phyloP scores from a whole-genome alignment of 2,888 invertebrate genomes.

The Cephus pulcher region DNA sequence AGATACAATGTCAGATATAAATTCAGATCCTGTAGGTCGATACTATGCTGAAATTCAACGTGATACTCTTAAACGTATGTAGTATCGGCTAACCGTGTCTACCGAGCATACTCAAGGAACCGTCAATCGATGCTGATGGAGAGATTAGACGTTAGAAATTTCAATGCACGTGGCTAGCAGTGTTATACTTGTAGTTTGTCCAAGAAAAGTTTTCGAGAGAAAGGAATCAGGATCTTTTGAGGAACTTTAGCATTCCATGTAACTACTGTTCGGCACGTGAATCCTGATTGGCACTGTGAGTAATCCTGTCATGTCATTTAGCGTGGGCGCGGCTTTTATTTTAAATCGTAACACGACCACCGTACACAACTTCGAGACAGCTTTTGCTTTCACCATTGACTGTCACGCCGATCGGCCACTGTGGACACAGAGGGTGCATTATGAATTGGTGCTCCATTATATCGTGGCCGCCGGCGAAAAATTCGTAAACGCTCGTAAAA shows the following conservation, averaged over 20 bases:
- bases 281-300: neutral
- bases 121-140: neutral
- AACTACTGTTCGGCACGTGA: neutral
- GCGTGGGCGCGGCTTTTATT: neutral
- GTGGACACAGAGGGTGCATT: constrained; percentile 4
- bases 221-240: neutral
- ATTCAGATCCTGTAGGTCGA: neutral
- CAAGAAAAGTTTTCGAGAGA: neutral
- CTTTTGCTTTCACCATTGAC: constrained; percentile 6
- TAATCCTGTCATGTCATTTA: neutral
- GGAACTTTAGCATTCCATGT: neutral
- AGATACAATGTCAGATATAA: neutral
- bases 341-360: neutral
- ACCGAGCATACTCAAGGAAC: neutral
- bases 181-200: neutral
- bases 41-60: neutral
- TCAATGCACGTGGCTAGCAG: neutral
- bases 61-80: neutral
- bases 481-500: constrained; percentile 1
- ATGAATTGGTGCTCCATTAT: neutral
- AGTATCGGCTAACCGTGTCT: neutral
- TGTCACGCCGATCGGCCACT: neutral
- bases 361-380: neutral
- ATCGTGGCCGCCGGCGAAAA: neutral
- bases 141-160: neutral